Percentiles rank a stretch among this genome's conserved stretches.
These are phyloP conservation scores for Theonella swinhoei DNA, from an alignment of 37 sponge, comb jelly and placozoan species.

Conservation along the genomic window DNA sequence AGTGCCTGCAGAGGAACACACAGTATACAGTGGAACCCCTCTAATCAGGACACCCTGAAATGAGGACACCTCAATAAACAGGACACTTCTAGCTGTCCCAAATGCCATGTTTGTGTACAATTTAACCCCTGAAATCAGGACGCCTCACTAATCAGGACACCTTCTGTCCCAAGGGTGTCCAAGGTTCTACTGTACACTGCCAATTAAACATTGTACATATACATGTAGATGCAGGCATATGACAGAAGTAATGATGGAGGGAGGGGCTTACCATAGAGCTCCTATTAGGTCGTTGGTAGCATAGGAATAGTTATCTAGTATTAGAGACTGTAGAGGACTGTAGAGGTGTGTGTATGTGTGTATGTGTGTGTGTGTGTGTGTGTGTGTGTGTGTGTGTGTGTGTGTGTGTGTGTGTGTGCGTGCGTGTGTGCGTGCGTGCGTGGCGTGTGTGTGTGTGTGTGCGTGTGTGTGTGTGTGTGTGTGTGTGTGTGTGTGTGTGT, in stretches of 20 bases:
- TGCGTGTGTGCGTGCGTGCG: too few relatives aligned
- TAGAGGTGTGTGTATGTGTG: too few relatives aligned
- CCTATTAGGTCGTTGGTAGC: slow-evolving; percentile 58
- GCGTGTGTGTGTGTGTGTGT: neutral
- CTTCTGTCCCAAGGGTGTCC: too few relatives aligned
- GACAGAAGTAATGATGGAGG: neutral
- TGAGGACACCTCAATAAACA: too few relatives aligned
- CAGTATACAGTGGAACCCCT: too few relatives aligned
- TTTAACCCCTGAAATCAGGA: too few relatives aligned
- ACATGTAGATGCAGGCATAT: neutral
- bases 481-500: neutral
- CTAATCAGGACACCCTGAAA: too few relatives aligned
- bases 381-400: neutral
- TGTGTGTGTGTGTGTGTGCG: neutral
- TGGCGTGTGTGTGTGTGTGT: neutral
- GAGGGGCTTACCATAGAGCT: slow-evolving; percentile 23
- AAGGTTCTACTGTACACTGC: too few relatives aligned
- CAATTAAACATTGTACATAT: too few relatives aligned
- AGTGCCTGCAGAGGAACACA: slow-evolving; percentile 16
- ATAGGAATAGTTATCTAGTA: slow-evolving; percentile 51
- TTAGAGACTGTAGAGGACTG: slow-evolving; percentile 14
- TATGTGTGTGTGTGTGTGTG: neutral
- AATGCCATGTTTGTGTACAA: too few relatives aligned
- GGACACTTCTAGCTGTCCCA: too few relatives aligned
- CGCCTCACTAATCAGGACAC: too few relatives aligned